Conservation (phyloP, 92 coral and sea anemone genomes). For the Palythoa caribaeorum region DNA sequence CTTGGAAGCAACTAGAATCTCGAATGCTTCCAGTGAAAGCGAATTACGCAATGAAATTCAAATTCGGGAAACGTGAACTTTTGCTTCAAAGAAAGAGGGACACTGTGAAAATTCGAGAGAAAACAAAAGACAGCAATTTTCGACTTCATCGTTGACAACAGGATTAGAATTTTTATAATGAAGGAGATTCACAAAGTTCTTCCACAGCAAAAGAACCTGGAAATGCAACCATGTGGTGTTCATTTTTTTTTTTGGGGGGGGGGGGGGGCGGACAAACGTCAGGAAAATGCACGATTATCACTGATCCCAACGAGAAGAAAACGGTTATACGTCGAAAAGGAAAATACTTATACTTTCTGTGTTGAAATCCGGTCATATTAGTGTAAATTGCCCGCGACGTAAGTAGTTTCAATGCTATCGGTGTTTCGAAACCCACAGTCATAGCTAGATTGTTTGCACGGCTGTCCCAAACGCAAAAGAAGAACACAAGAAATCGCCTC, state of each 20-base stretch:
- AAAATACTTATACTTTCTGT: conserved; percentile 5
- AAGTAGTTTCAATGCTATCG: conserved; percentile 11
- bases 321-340: conserved; percentile 41
- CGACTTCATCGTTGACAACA: not conserved
- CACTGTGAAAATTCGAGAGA: not conserved
- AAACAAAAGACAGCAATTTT: not conserved
- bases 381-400: not conserved
- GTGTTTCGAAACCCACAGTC: not conserved
- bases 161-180: not conserved
- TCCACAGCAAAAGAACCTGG: not conserved
- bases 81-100: conserved; percentile 27
- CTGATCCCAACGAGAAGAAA: conserved; percentile 8
- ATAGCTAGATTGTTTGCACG: conserved; percentile 10
- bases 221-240: conserved; percentile 29
- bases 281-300: conserved; percentile 18
- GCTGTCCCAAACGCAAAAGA: not conserved
- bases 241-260: no score
- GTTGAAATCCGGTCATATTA: not conserved
- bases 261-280: conserved; percentile 32
- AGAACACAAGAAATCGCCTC: not conserved
- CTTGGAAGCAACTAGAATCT: conserved; percentile 49
- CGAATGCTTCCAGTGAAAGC: conserved; percentile 28
- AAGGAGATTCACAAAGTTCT: not conserved
- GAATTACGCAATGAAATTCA: conserved; percentile 36
- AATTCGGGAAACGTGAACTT: conserved; percentile 45